These are phyloP conservation scores for Eulemur coronatus DNA, from an alignment of 2,797 vertebrate genomes.

Conservation along the genomic window DNA sequence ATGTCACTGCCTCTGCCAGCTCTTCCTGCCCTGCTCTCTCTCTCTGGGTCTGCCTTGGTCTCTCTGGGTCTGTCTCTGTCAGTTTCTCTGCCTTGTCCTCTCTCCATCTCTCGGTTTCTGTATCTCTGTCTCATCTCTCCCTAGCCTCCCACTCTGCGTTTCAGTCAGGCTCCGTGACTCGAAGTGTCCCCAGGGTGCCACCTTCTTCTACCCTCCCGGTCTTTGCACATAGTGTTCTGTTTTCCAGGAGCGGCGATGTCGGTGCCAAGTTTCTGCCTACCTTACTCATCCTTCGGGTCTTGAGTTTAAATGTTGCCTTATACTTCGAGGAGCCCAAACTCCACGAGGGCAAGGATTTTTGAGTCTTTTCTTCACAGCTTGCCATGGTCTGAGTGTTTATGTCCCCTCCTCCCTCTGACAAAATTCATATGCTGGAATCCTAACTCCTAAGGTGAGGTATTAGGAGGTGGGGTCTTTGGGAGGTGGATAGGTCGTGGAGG, in stretches of 20 bases:
- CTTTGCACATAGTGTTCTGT: not conserved
- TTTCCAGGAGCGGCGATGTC: not conserved
- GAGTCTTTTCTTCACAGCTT: not conserved
- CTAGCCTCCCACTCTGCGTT: not conserved
- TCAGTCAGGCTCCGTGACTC: not conserved
- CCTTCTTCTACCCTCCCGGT: not conserved
- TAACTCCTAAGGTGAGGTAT: not conserved
- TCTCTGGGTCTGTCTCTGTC: not conserved
- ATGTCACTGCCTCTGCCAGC: rapidly evolving
- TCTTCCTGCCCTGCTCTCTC: no score
- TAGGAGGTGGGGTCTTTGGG: not conserved
- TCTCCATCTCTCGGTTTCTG: not conserved
- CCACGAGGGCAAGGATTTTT: not conserved
- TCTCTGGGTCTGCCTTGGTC: not conserved
- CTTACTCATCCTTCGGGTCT: not conserved
- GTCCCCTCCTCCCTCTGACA: not conserved
- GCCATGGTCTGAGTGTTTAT: not conserved
- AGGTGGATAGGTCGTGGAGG: not conserved
- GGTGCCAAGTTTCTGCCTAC: not conserved
- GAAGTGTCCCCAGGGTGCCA: not conserved
- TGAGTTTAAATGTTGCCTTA: not conserved
- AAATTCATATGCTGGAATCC: not conserved
- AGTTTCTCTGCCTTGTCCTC: not conserved
- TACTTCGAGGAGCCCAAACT: not conserved
- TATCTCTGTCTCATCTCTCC: not conserved